Evolutionary conservation across 1,140 invertebrate species (phyloP).

Genomic region (Glossosoma conforme): DNA sequence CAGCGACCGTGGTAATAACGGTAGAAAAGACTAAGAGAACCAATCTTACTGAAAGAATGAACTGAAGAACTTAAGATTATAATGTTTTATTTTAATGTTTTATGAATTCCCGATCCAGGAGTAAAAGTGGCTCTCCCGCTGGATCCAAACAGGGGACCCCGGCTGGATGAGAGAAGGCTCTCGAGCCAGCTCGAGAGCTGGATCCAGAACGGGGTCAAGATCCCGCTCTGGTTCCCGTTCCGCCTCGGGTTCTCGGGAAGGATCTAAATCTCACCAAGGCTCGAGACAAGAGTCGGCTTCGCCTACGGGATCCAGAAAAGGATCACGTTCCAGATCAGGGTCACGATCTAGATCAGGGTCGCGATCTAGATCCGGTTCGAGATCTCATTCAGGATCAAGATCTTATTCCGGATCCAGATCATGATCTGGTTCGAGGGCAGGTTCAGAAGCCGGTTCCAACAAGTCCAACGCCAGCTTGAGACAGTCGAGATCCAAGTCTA

Average conservation of each 20-base stretch:
- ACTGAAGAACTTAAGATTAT: too few species aligned
- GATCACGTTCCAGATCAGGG: slow-evolving; percentile 40
- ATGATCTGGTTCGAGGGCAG: slow-evolving; percentile 23
- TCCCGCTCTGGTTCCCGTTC: slow-evolving; percentile 34
- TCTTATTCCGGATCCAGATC: slow-evolving; percentile 31
- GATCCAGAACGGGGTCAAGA: slow-evolving; percentile 39
- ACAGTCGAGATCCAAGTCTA: slow-evolving; percentile 30
- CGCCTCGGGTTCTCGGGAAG: slow-evolving; percentile 35
- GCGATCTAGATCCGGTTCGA: slow-evolving; percentile 31
- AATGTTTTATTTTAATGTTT: background rate
- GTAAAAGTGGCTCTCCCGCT: slow-evolving; percentile 27
- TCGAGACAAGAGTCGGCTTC: background rate
- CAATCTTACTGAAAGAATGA: too few species aligned
- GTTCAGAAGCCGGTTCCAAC: slow-evolving; percentile 17
- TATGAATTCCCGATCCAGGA: slow-evolving; percentile 35
- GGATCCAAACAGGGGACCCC: slow-evolving; percentile 13
- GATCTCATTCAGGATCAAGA: slow-evolving; percentile 32
- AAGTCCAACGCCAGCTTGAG: too few species aligned
- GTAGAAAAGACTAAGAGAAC: too few species aligned
- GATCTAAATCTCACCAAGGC: slow-evolving; percentile 34
- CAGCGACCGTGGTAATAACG: too few species aligned
- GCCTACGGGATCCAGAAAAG: slow-evolving; percentile 33
- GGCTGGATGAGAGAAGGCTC: slow-evolving; percentile 20
- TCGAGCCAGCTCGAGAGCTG: slow-evolving; percentile 25
- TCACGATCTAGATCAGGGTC: slow-evolving; percentile 41